phyloP scores from a whole-genome alignment of 1,140 invertebrate genomes.

The Acromyrmex heyeri region DNA sequence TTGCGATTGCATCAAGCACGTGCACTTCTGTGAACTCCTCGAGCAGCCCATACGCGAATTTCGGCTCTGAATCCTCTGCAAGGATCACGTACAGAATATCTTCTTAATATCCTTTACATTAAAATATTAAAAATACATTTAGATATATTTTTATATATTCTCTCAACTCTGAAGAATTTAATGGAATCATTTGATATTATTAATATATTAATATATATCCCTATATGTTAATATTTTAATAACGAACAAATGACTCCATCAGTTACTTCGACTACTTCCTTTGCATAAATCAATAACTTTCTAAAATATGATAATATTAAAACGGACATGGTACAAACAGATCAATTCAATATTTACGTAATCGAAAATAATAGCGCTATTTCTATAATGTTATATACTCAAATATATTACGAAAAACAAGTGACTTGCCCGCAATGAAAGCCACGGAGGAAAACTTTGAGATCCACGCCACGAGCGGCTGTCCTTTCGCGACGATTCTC shows the following conservation, averaged over 20 bases:
- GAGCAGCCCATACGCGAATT: slow-evolving; percentile 78
- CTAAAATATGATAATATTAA: not conserved
- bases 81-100: not conserved
- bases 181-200: not conserved
- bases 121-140: not conserved
- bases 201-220: not conserved
- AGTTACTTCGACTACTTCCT: not conserved
- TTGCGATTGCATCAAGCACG: slow-evolving; percentile 62
- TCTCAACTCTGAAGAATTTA: not conserved
- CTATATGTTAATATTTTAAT: slow-evolving; percentile 1
- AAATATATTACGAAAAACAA: not conserved
- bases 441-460: slow-evolving; percentile 81
- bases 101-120: not conserved
- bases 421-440: slow-evolving; percentile 79
- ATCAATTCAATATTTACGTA: not conserved
- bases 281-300: not conserved
- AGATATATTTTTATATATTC: too few species aligned
- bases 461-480: slow-evolving; percentile 83
- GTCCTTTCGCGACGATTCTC: slow-evolving; percentile 78
- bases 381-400: not conserved
- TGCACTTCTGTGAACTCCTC: slow-evolving; percentile 82
- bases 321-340: not conserved
- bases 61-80: slow-evolving; percentile 78
- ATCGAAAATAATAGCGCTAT: not conserved
- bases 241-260: not conserved